These are phyloP conservation scores for Hafferia zeledoni DNA, from an alignment of 2,797 vertebrate genomes.

Conservation along the genomic window DNA sequence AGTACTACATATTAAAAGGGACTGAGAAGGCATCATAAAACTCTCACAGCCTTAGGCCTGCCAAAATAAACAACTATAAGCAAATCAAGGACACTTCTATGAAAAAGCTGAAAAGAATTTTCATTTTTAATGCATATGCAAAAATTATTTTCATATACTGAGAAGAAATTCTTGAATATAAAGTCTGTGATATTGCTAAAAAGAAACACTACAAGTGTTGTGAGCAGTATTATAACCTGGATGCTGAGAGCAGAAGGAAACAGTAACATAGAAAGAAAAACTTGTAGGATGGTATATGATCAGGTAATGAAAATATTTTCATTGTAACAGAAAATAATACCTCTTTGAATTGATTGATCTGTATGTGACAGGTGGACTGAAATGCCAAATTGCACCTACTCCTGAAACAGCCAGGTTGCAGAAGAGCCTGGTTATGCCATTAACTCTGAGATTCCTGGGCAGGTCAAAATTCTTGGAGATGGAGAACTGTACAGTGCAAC, in stretches of 20 bases:
- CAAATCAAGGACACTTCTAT: neutral
- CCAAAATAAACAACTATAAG: neutral
- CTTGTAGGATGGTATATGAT: neutral
- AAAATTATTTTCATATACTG: neutral
- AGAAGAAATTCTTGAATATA: neutral
- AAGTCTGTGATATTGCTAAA: neutral
- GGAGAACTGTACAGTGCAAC: neutral
- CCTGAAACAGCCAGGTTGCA: neutral
- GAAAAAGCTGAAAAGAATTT: neutral
- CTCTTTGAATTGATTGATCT: neutral
- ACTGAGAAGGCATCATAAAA: neutral
- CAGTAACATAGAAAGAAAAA: neutral
- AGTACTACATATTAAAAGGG: neutral
- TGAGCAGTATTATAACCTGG: neutral
- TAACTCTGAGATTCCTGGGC: neutral
- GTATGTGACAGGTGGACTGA: neutral
- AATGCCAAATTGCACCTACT: neutral
- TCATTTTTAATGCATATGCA: neutral
- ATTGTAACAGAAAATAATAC: neutral
- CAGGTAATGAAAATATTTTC: neutral
- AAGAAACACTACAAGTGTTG: neutral
- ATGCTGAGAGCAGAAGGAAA: neutral
- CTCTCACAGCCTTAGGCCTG: neutral
- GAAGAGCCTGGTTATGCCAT: neutral
- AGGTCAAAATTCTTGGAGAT: neutral